Conservation (phyloP, 2,113 vertebrate genomes). For the Lota lota region DNA sequence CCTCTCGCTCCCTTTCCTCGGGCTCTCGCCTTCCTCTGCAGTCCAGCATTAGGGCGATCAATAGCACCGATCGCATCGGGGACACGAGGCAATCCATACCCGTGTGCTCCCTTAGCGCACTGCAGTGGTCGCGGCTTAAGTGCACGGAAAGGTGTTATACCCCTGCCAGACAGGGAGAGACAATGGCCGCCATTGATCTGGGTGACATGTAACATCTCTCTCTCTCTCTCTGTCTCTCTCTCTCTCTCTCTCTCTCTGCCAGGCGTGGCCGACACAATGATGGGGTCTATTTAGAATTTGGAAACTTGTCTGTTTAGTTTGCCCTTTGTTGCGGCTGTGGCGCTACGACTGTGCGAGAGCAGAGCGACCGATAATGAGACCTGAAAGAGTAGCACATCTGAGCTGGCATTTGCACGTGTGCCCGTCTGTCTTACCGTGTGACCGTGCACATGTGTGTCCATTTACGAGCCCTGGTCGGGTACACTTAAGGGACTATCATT, state of each 20-base stretch:
- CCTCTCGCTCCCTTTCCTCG: slow-evolving; percentile 59
- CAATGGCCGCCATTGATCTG: slow-evolving; percentile 75
- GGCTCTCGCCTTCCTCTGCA: slow-evolving; percentile 73
- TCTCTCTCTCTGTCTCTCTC: slow-evolving; percentile 61
- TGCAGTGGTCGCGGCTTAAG: slow-evolving; percentile 79
- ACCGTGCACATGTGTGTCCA: slow-evolving; percentile 9
- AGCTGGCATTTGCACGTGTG: not conserved
- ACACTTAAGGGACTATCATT: slow-evolving; percentile 33
- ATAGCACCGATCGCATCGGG: slow-evolving; percentile 80
- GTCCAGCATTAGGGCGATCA: slow-evolving; percentile 80
- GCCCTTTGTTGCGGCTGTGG: not conserved
- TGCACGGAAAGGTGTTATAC: slow-evolving; percentile 79
- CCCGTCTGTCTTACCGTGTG: not conserved
- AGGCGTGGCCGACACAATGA: slow-evolving; percentile 61
- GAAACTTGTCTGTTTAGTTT: slow-evolving; percentile 33
- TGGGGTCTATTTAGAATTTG: slow-evolving; percentile 36
- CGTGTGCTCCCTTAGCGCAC: slow-evolving; percentile 74
- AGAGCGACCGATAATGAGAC: slow-evolving; percentile 3
- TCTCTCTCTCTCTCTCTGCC: slow-evolving; percentile 55
- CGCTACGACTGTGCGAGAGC: not conserved
- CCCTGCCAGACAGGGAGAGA: slow-evolving; percentile 69
- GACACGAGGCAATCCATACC: slow-evolving; percentile 79
- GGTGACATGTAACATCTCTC: slow-evolving; percentile 76
- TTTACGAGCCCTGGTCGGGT: slow-evolving; percentile 21
- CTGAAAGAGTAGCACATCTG: not conserved